phyloP scores from a whole-genome alignment of 2,113 vertebrate genomes.

The Gorilla gorilla region DNA sequence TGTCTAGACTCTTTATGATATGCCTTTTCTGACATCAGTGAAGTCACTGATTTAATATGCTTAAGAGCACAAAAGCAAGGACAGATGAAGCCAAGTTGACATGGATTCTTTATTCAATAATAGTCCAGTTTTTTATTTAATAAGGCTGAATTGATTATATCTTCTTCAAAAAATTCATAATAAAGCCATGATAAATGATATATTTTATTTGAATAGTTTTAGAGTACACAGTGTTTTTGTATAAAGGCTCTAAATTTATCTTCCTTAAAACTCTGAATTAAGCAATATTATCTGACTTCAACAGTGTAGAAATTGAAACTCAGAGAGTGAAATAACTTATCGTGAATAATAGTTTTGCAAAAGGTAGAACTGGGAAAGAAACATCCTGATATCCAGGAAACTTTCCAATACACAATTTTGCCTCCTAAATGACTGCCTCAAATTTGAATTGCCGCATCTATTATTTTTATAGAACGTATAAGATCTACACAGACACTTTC shows the following conservation, averaged over 20 bases:
- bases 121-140: not conserved
- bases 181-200: not conserved
- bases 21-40: slow-evolving; percentile 3
- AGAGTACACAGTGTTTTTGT: not conserved
- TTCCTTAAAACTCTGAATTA: not conserved
- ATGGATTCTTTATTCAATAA: not conserved
- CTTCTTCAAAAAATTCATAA: not conserved
- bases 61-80: not conserved
- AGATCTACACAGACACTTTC: not conserved
- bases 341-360: not conserved
- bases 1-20: not conserved
- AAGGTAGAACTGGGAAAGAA: not conserved
- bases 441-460: not conserved
- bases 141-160: not conserved
- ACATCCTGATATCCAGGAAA: not conserved
- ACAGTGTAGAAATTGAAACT: not conserved
- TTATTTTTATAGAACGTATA: not conserved
- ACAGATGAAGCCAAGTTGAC: not conserved
- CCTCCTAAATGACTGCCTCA: not conserved
- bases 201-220: not conserved
- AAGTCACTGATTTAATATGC: slow-evolving; percentile 49
- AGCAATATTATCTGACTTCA: not conserved
- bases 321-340: not conserved
- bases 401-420: not conserved
- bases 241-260: not conserved